These are phyloP conservation scores for Coelinius sp. DNA, from an alignment of 2,888 invertebrate species.

Conservation along the genomic window DNA sequence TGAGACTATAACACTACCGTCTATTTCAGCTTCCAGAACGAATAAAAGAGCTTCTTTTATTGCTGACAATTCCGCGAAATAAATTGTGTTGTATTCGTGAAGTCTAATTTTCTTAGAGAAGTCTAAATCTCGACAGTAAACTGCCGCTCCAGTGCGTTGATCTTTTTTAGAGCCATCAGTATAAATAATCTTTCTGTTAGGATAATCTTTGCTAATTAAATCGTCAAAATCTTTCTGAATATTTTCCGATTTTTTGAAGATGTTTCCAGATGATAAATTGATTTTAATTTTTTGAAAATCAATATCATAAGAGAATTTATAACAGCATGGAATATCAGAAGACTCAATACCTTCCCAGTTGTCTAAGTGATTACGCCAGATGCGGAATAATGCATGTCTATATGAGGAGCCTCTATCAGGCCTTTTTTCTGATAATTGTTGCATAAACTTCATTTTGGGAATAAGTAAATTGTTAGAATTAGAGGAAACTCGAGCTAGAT, in stretches of 20 bases:
- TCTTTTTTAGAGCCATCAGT: conserved; percentile 32
- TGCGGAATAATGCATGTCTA: not conserved
- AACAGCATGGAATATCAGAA: not conserved
- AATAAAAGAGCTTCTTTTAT: conserved; percentile 28
- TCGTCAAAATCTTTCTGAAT: not conserved
- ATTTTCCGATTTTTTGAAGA: not conserved
- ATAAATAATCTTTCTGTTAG: conserved; percentile 1
- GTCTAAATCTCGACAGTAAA: not conserved
- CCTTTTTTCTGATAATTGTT: not conserved
- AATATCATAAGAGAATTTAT: conserved; percentile 10
- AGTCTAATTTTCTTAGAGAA: not conserved
- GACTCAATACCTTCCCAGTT: not conserved
- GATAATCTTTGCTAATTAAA: not conserved
- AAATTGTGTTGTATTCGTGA: conserved; percentile 33
- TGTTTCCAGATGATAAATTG: not conserved
- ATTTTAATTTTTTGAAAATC: conserved; percentile 1
- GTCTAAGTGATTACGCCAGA: not conserved
- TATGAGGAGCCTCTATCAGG: not conserved
- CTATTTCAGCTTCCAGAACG: not conserved
- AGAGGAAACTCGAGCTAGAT: not conserved
- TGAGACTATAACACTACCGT: conserved; percentile 30
- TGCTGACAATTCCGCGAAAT: conserved; percentile 41
- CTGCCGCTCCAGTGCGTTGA: not conserved
- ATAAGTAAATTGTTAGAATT: conserved; percentile 12
- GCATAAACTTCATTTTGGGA: not conserved